Conservation (phyloP, 2,113 vertebrate genomes). For the Mesitornis unicolor region DNA sequence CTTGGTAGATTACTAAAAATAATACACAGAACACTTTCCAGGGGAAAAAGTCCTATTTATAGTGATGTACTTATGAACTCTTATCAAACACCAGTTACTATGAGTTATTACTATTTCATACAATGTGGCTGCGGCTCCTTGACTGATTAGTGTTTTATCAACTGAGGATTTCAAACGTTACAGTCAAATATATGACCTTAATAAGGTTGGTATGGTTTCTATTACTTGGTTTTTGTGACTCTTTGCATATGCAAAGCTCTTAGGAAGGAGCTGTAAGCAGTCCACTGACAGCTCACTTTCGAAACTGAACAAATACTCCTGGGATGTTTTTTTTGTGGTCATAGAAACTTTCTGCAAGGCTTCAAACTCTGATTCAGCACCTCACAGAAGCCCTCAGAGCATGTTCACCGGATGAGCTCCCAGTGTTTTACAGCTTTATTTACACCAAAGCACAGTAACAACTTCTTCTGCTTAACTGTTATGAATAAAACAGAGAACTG, state of each 20-base stretch:
- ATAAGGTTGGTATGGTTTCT: neutral
- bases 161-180: neutral
- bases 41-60: constrained; percentile 5
- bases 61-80: neutral
- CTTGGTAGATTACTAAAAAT: neutral
- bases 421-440: neutral
- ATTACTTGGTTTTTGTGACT: neutral
- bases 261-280: accelerated
- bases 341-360: neutral
- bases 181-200: neutral
- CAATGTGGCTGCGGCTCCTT: neutral
- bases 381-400: neutral
- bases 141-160: neutral
- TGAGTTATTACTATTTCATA: neutral
- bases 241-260: neutral
- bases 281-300: neutral
- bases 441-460: neutral
- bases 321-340: neutral
- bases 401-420: neutral
- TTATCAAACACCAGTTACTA: neutral
- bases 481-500: neutral
- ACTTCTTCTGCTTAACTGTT: neutral
- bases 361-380: neutral
- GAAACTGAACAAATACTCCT: neutral
- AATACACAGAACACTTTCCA: neutral